Percentiles rank a stretch among this genome's conserved stretches.
Evolutionary conservation across 2,113 vertebrate species (phyloP).

Genomic region (Amia ocellicauda): DNA sequence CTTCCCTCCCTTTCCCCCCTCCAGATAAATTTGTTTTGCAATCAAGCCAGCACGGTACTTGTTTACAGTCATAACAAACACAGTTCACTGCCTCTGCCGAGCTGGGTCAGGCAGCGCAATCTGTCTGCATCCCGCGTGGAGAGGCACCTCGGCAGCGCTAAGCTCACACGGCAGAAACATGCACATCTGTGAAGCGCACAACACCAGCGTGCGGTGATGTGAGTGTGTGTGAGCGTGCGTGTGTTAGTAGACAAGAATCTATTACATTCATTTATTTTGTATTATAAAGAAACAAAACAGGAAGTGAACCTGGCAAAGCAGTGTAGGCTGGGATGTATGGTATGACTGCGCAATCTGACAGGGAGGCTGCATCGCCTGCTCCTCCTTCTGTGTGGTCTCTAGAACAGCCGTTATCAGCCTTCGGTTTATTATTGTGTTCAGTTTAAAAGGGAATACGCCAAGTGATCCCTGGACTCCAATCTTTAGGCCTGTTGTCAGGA

Average conservation of each 20-base stretch:
- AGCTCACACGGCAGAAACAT: too few relatives aligned
- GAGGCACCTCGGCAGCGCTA: slow-evolving; percentile 24
- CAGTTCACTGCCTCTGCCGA: slow-evolving; percentile 8
- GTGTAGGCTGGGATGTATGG: neutral
- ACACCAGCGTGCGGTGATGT: slow-evolving; percentile 19
- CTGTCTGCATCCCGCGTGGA: slow-evolving; percentile 30
- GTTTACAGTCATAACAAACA: slow-evolving; percentile 24
- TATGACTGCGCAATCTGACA: neutral
- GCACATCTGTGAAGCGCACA: too few relatives aligned
- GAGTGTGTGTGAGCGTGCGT: slow-evolving; percentile 3
- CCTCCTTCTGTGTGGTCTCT: slow-evolving; percentile 55
- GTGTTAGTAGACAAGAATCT: neutral
- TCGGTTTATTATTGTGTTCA: slow-evolving; percentile 64
- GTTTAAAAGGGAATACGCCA: slow-evolving; percentile 63
- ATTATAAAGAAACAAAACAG: neutral
- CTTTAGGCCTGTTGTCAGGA: slow-evolving; percentile 67
- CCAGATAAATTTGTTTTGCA: slow-evolving; percentile 35
- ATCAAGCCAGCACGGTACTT: slow-evolving; percentile 25
- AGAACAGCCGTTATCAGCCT: slow-evolving; percentile 55
- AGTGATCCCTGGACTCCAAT: slow-evolving; percentile 68
- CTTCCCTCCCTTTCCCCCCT: slow-evolving; percentile 12
- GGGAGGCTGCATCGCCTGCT: slow-evolving; percentile 22
- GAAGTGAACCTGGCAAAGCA: neutral
- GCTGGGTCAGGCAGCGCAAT: slow-evolving; percentile 11
- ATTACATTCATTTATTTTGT: too few relatives aligned